These are phyloP conservation scores for Armadillidium nasatum DNA, from an alignment of 1,140 invertebrate species.

Conservation along the genomic window DNA sequence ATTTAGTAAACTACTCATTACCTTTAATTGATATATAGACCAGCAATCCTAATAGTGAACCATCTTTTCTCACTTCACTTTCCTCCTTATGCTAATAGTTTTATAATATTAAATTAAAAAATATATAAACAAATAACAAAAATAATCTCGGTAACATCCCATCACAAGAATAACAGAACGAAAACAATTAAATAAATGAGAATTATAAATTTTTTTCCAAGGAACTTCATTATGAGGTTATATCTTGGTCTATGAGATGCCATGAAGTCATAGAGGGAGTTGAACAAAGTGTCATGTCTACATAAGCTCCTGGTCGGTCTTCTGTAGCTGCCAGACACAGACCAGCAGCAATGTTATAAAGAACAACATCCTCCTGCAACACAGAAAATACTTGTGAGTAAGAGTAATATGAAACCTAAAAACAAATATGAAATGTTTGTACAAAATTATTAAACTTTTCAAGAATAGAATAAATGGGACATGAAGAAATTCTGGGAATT, in stretches of 20 bases:
- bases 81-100: no score
- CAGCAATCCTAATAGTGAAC: no score
- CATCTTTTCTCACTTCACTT: no score
- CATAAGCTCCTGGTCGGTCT: slow-evolving; percentile 52
- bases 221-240: no score
- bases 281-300: slow-evolving; percentile 68
- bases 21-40: no score
- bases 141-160: no score
- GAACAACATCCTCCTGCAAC: slow-evolving; percentile 61
- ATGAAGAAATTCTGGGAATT: neutral
- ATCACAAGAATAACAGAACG: no score
- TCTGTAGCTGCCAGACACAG: slow-evolving; percentile 61
- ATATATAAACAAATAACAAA: no score
- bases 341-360: slow-evolving; percentile 81
- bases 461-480: neutral
- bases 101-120: no score
- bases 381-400: neutral
- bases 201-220: no score
- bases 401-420: neutral
- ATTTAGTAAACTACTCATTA: no score
- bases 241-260: slow-evolving; percentile 59
- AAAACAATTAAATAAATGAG: no score
- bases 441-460: neutral
- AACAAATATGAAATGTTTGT: neutral
- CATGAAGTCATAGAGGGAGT: slow-evolving; percentile 60